These are phyloP conservation scores for Hippopotamus amphibius DNA, from an alignment of 2,113 vertebrate genomes.

Conservation along the genomic window DNA sequence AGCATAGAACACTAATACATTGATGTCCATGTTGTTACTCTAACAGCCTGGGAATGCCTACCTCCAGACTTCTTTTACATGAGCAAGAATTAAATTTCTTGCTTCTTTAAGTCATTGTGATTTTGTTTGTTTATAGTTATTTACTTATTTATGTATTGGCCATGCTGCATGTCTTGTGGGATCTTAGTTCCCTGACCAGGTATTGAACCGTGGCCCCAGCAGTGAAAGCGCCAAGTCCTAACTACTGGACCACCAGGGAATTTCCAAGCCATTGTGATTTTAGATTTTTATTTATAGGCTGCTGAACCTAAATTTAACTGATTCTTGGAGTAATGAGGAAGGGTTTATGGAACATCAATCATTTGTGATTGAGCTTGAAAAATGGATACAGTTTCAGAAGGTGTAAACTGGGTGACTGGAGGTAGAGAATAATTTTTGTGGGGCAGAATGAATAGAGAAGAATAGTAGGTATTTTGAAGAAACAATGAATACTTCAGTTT, in stretches of 20 bases:
- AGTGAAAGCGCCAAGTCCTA: no score
- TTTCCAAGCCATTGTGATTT: not conserved
- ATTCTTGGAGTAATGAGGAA: not conserved
- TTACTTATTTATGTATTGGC: no score
- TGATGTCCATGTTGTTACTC: fast-evolving
- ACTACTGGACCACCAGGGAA: no score
- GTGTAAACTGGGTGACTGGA: not conserved
- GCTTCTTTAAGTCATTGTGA: not conserved
- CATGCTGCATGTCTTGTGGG: no score
- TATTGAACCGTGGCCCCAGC: no score
- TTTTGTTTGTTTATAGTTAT: slow-evolving; percentile 12
- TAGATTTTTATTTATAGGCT: not conserved
- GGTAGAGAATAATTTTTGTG: not conserved
- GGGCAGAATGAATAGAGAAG: not conserved
- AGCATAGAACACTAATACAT: not conserved
- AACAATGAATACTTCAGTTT: not conserved
- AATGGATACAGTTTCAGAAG: not conserved
- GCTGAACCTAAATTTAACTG: not conserved
- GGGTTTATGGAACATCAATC: not conserved
- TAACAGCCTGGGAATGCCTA: not conserved
- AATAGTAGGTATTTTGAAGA: not conserved
- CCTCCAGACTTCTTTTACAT: not conserved
- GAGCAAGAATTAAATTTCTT: not conserved
- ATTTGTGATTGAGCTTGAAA: slow-evolving; percentile 21
- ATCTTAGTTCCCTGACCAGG: no score